Evolutionary conservation across 2,797 vertebrate genomes (phyloP), one percentile per base, ranked within the genome.

Genomic region (Galago senegalensis): DNA sequence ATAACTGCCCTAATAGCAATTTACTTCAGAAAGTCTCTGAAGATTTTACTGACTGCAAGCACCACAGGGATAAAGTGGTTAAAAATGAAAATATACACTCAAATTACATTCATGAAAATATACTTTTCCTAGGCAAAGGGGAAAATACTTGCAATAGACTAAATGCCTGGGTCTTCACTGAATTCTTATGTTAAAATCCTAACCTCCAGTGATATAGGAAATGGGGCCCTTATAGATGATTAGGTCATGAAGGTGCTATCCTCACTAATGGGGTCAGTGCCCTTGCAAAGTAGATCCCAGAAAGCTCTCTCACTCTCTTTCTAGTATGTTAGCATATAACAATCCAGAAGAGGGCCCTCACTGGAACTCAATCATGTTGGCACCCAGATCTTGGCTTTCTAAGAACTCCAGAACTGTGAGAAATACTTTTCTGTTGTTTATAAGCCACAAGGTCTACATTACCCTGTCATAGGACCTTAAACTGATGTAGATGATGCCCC

Each of bases 41-140:
- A 16, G 31, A 46, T 2, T 60, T 79, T 37, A 49, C 7, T 85
- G 56, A 53, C 34, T 25, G 18, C 23, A 72, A 56, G 20, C 31
- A 69, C 16, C 76, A 81, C 2, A 34, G 14, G 31, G 65, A 67
- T 7, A 11, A n/a, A 73, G 37, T n/a, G 29, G 0, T 43, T 79
- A 94, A 94, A 82, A 89, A 92, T 72, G 29, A 27, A 87, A 85
- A 34, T 34, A 1, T 31, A 25, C 14, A n/a, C 6, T 90, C 10
- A 69, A n/a, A 18, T 87, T 72, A 81, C 31, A 89, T 53, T 46
- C 76, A 40, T 14, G 40, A 31, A 85, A 88, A 76, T 69, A 58
- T 11, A 76, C 17, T 76, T 37, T 80, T 65, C 34, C 69, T 43
- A 49, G 40, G 17, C 29, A 86, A 70, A 85, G 20, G 14, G 27